These are phyloP conservation scores for Grammomys dolichurus DNA, from an alignment of 2,113 vertebrate genomes.

Conservation along the genomic window DNA sequence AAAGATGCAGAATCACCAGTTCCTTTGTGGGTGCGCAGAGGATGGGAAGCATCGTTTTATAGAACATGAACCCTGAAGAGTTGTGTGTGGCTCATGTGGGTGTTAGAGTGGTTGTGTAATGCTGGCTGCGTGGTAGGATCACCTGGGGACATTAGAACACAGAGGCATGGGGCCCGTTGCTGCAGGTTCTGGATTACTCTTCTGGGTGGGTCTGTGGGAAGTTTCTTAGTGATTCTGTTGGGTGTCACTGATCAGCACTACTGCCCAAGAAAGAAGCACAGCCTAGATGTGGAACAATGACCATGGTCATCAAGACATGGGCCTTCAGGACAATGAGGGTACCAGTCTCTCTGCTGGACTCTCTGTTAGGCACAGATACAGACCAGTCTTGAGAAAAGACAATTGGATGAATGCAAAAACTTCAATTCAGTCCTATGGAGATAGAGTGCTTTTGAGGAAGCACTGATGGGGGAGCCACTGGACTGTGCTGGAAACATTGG, in stretches of 20 bases:
- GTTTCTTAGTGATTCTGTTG: neutral
- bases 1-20: neutral
- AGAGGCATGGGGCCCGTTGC: neutral
- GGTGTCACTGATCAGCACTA: neutral
- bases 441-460: neutral
- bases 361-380: neutral
- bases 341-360: neutral
- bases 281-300: neutral
- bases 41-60: neutral
- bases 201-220: neutral
- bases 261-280: neutral
- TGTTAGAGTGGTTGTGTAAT: neutral
- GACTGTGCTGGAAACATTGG: neutral
- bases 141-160: neutral
- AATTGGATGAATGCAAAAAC: neutral
- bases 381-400: neutral
- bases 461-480: neutral
- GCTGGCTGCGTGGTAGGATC: neutral
- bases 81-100: neutral
- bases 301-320: fast-evolving
- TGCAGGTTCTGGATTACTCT: neutral
- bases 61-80: neutral
- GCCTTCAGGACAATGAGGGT: neutral
- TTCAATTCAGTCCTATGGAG: neutral
- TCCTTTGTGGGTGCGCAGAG: neutral